These are phyloP conservation scores for Isotomurus palustris DNA, from an alignment of 2,888 invertebrate species.

Conservation along the genomic window DNA sequence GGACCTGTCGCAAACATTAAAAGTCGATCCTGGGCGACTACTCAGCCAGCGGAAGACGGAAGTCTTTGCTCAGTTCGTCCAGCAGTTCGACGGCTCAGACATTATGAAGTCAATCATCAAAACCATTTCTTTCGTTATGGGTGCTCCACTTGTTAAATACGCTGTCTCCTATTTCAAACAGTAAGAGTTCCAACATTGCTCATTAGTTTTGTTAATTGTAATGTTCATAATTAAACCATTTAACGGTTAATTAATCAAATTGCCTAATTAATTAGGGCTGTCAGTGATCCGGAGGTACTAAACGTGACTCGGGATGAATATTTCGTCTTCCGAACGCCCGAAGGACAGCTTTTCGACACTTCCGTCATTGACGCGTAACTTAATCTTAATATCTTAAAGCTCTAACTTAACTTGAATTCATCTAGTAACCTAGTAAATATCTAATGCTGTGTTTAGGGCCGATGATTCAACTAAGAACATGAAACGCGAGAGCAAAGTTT, in stretches of 20 bases:
- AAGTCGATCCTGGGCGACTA: slow-evolving; percentile 59
- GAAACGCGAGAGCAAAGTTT: slow-evolving; percentile 92
- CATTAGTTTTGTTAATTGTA: not conserved
- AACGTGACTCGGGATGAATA: slow-evolving; percentile 74
- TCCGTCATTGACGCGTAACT: slow-evolving; percentile 54
- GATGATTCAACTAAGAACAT: slow-evolving; percentile 58
- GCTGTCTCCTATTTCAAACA: slow-evolving; percentile 22
- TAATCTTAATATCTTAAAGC: not conserved
- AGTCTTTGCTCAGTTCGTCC: slow-evolving; percentile 56
- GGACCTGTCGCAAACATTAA: slow-evolving; percentile 58
- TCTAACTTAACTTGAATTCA: not conserved
- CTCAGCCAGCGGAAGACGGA: slow-evolving; percentile 51
- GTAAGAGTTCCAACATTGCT: slow-evolving; percentile 5
- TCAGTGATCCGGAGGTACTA: slow-evolving; percentile 63
- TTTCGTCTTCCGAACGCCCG: slow-evolving; percentile 75
- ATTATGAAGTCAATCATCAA: slow-evolving; percentile 18
- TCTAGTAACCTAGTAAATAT: not conserved
- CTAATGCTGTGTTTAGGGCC: slow-evolving; percentile 15
- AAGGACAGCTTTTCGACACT: slow-evolving; percentile 87
- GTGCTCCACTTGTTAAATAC: slow-evolving; percentile 15
- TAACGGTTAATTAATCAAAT: not conserved
- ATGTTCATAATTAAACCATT: not conserved
- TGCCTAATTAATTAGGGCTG: slow-evolving; percentile 49
- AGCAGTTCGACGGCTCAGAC: slow-evolving; percentile 51
- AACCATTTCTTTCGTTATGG: slow-evolving; percentile 21